These are phyloP conservation scores for Lutraria lutraria DNA, from an alignment of 2,888 invertebrate species.

Conservation along the genomic window DNA sequence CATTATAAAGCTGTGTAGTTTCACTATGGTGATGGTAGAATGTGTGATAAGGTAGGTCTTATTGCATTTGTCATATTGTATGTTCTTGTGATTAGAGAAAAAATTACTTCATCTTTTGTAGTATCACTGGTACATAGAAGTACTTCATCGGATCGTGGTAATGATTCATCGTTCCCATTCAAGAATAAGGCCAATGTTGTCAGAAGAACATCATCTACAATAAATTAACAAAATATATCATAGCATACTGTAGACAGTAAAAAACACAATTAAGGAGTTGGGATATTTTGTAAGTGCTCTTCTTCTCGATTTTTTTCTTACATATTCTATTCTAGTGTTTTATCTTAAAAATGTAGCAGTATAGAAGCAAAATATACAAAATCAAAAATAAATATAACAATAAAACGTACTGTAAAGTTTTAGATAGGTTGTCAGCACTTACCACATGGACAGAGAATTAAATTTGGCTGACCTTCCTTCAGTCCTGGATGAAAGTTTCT, in stretches of 20 bases:
- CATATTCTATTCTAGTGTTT: too few species aligned
- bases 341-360: not conserved
- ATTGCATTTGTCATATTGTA: not conserved
- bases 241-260: too few species aligned
- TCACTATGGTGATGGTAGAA: too few species aligned
- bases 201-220: constrained; percentile 32
- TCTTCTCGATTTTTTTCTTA: too few species aligned
- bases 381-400: not conserved
- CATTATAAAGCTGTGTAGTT: too few species aligned
- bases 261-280: too few species aligned
- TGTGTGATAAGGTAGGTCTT: too few species aligned
- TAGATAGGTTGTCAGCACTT: constrained; percentile 19
- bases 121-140: constrained; percentile 39
- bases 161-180: constrained; percentile 26
- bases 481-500: constrained; percentile 68
- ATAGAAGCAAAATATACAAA: not conserved
- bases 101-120: constrained; percentile 37
- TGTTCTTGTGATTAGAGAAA: not conserved
- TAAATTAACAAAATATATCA: not conserved
- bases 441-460: constrained; percentile 76
- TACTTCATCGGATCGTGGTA: constrained; percentile 46
- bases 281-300: too few species aligned
- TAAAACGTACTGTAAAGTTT: not conserved
- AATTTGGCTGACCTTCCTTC: constrained; percentile 74
- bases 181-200: constrained; percentile 31